Base-by-base conservation (phyloP, 2,888 invertebrate genomes). In the Auanema freiburgensis region DNA sequence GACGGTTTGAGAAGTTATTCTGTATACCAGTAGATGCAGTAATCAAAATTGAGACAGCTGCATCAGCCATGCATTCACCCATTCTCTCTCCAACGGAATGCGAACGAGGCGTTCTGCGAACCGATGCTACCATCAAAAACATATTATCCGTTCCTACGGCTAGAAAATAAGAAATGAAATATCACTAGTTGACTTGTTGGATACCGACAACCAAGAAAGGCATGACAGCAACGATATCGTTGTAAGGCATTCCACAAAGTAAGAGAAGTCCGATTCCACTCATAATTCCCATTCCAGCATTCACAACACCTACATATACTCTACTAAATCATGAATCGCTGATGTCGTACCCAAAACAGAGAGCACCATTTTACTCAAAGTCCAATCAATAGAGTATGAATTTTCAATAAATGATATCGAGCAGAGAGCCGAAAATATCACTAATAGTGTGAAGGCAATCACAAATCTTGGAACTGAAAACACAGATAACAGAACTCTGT, bases 71-170 rank as follows among this genome's bases (percentile, higher is more conserved):
- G 87, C 91, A 92, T 69, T 89, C 89, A 0, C 90, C 71, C 71
- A 71, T 71, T 59, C 74, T 43, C 51, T 74, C 70, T 21, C 66
- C 69, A 10, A 66, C 92, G 10, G 90, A 89, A 46, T 72, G 70
- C 1, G 72, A 72, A 12, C 84, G 71, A 6, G 91, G 90, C 0
- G 93, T 93, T 57, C 93, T 88, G 61, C 93, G 88, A 92, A 94
- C 93, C 0, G 93, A 92, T 1, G 93, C 93, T 79, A 95, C 86
- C 92, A 95, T 92, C 33, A 95, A 92, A 83, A 95, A 95, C 1
- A 93, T 94, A 84, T 94, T 94, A 84, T 95, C 94, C 66, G 93
- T 92, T 66, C 94, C 94, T 80, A 95, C 93, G 82, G 93, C 94
- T 93, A 84, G 18, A 85, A 60, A 4, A 16, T 58, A 5, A 21